phyloP scores from a whole-genome alignment of 2,888 invertebrate genomes.

The Onchidella celtica region DNA sequence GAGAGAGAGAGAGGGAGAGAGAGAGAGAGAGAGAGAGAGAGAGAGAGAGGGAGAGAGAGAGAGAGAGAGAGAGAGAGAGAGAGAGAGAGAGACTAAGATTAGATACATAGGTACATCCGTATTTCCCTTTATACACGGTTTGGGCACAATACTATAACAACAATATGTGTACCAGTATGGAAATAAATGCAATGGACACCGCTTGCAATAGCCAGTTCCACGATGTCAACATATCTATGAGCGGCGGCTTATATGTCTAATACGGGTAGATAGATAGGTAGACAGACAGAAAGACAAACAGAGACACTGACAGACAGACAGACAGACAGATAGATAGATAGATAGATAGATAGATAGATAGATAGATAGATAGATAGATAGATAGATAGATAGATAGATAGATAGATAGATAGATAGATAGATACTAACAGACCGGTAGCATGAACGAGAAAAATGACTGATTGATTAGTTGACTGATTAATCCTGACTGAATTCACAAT shows the following conservation, averaged over 20 bases:
- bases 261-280: background rate
- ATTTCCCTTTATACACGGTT: too few species aligned
- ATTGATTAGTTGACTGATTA: too few species aligned
- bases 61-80: constrained; percentile 27
- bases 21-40: background rate
- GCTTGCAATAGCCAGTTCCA: too few species aligned
- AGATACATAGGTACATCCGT: background rate
- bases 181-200: too few species aligned
- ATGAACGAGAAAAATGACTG: too few species aligned
- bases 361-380: background rate
- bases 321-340: background rate
- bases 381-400: background rate
- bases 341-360: background rate
- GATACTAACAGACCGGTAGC: too few species aligned
- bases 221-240: background rate
- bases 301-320: background rate
- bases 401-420: too few species aligned
- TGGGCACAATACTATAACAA: too few species aligned
- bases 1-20: constrained; percentile 1
- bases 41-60: background rate
- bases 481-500: too few species aligned
- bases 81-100: constrained; percentile 11
- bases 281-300: constrained; percentile 13
- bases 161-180: too few species aligned
- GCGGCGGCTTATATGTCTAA: too few species aligned